These are phyloP conservation scores for Drosophila paramelanica DNA, from an alignment of 2,888 invertebrate species.

Conservation along the genomic window DNA sequence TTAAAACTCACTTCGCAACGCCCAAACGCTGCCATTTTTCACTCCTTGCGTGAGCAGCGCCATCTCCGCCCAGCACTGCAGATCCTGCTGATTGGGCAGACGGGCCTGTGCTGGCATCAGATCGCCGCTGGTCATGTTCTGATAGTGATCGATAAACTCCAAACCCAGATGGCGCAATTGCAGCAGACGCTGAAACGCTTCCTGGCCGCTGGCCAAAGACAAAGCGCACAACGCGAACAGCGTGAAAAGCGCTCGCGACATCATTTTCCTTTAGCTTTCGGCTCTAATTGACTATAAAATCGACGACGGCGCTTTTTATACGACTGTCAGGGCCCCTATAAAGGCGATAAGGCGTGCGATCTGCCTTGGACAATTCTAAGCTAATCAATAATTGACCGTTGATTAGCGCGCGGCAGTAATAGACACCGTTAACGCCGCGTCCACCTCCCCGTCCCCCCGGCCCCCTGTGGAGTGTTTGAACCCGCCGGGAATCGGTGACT, in stretches of 20 bases:
- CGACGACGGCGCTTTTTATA: slow-evolving; percentile 17
- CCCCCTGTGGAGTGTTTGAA: no score
- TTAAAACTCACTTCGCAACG: slow-evolving; percentile 20
- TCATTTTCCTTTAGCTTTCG: background rate
- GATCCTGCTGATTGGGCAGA: slow-evolving; percentile 31
- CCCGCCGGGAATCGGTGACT: no score
- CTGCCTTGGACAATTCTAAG: background rate
- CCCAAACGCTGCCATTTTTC: slow-evolving; percentile 23
- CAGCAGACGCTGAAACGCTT: slow-evolving; percentile 12
- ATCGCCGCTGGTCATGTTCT: slow-evolving; percentile 42
- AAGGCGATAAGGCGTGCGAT: slow-evolving; percentile 5
- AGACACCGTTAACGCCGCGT: background rate
- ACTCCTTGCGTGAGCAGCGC: slow-evolving; percentile 11
- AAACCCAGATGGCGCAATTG: slow-evolving; percentile 46
- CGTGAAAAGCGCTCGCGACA: background rate
- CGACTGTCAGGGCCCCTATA: background rate
- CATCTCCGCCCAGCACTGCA: slow-evolving; percentile 50
- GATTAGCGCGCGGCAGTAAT: slow-evolving; percentile 4
- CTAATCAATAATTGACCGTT: slow-evolving; percentile 12
- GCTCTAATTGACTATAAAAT: background rate
- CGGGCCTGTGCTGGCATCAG: background rate
- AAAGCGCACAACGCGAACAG: slow-evolving; percentile 12
- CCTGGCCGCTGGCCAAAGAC: background rate
- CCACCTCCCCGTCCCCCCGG: no score
- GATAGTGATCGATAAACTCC: slow-evolving; percentile 57